Base-by-base conservation (phyloP, 2,113 vertebrate species). In the Ibidorhyncha struthersii region DNA sequence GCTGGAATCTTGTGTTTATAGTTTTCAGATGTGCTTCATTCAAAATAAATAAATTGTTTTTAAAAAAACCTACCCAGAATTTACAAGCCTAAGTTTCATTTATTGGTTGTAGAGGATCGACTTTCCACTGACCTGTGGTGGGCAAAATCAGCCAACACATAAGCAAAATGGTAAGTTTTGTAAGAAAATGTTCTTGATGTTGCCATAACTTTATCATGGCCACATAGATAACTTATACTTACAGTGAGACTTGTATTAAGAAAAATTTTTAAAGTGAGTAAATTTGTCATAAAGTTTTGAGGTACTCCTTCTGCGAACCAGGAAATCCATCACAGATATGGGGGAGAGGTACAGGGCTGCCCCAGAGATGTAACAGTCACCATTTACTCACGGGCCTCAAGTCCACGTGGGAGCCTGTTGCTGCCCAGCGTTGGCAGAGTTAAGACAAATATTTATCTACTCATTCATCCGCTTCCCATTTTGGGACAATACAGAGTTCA, bases 1-100 rank as follows among this genome's bases (percentile, higher is more conserved):
- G 82, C 86, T 91, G 94, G 93, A 90, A 96, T 91, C 82, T 85
- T 81, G 90, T 38, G 41, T 72, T 91, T 83, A 93, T 70, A 12
- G 43, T 66, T 97, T 96, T 90, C 93, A 96, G 89, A 94, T 91
- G 82, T 83, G 89, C 38, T 91, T 66, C 30, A 34, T 69, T 63
- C 66, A 86, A 90, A 96, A 81, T 6, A 89, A 88, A 77, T 36
- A 90, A 69, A 66, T 36, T 53, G 4, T 27, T 2, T 1, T n/a
- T 16, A 14, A 29, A 47, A 40, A 69, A 29, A 29, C 23, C 65
- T 52, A n/a, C 62, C 41, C 63, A 65, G 73, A 52, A 62, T 84
- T 94, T 66, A 79, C 58, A 81, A 80, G 65, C 47, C 47, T 41
- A 5, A 27, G 10, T 40, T 93, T 73, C 80, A 59, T 92, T 73